Conservation (phyloP, 35 echinoderm and acorn worm genomes). For the Eucidaris tribuloides region DNA sequence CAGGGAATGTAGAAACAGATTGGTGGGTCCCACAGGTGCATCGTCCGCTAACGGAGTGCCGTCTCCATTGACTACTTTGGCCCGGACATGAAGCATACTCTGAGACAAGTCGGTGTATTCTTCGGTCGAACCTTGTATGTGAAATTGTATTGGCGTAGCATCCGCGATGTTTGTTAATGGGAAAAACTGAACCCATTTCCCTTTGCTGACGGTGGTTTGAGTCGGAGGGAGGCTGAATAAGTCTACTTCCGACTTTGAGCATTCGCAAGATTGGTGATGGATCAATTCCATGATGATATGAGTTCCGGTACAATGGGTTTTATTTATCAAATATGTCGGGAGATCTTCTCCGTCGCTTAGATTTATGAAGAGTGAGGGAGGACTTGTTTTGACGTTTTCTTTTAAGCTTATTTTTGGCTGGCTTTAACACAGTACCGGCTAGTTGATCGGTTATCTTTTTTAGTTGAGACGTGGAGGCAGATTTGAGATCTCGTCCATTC, state of each 20-base stretch:
- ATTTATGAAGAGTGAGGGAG: not conserved
- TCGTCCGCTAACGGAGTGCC: not conserved
- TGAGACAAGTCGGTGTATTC: slow-evolving; percentile 45
- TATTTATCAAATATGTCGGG: not conserved
- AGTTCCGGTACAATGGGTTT: no score
- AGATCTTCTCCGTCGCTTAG: not conserved
- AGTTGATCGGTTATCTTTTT: not conserved
- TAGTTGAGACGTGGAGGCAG: not conserved
- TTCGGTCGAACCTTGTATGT: slow-evolving; percentile 27
- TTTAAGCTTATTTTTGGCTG: no score
- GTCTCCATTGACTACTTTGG: slow-evolving; percentile 10
- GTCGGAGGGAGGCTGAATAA: slow-evolving; percentile 45
- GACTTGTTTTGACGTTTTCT: not conserved
- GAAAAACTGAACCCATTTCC: slow-evolving; percentile 41
- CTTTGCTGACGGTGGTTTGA: slow-evolving; percentile 21
- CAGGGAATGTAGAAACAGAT: slow-evolving; percentile 40
- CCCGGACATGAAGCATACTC: slow-evolving; percentile 9
- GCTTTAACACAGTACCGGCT: no score
- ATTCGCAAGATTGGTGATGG: not conserved
- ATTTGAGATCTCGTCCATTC: not conserved
- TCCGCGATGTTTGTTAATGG: slow-evolving; percentile 33
- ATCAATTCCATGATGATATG: not conserved
- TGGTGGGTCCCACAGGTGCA: slow-evolving; percentile 27
- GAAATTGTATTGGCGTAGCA: slow-evolving; percentile 37
- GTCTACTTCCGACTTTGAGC: slow-evolving; percentile 41